Percentiles rank a stretch among this genome's conserved stretches.
Conservation (phyloP, 1,140 invertebrate genomes). For the Tetragonula clypearis region DNA sequence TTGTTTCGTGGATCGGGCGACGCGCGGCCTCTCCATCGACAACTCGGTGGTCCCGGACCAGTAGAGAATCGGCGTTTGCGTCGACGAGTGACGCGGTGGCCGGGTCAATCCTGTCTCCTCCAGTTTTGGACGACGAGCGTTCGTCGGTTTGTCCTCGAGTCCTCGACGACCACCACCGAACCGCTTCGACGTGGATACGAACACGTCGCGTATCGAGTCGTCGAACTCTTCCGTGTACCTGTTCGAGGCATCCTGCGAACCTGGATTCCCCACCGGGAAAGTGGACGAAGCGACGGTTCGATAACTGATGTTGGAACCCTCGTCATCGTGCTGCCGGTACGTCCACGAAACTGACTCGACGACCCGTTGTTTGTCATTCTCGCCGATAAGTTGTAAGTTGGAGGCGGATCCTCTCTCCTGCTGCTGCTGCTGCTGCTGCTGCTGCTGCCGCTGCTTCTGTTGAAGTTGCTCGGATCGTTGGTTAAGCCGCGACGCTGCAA, state of each 20-base stretch:
- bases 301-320: too few relatives aligned
- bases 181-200: conserved; percentile 35
- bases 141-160: conserved; percentile 7
- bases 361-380: not conserved
- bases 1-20: conserved; percentile 66
- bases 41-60: conserved; percentile 32
- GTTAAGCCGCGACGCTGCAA: not conserved
- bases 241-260: not conserved
- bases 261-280: not conserved
- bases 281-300: not conserved
- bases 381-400: not conserved
- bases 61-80: conserved; percentile 45
- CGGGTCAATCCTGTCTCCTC: conserved; percentile 47
- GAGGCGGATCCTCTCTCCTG: not conserved
- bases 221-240: conserved; percentile 3
- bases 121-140: conserved; percentile 31
- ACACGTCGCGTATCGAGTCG: conserved; percentile 37
- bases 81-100: conserved; percentile 61
- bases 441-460: not conserved
- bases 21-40: conserved; percentile 58
- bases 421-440: not conserved
- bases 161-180: not conserved
- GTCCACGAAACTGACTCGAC: not conserved
- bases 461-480: not conserved
- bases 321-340: not conserved